A percentile compares a stretch with the other conserved stretches of the same genome.
These are phyloP conservation scores for Lumbricus terrestris DNA, from an alignment of 2,888 invertebrate genomes.

Conservation along the genomic window DNA sequence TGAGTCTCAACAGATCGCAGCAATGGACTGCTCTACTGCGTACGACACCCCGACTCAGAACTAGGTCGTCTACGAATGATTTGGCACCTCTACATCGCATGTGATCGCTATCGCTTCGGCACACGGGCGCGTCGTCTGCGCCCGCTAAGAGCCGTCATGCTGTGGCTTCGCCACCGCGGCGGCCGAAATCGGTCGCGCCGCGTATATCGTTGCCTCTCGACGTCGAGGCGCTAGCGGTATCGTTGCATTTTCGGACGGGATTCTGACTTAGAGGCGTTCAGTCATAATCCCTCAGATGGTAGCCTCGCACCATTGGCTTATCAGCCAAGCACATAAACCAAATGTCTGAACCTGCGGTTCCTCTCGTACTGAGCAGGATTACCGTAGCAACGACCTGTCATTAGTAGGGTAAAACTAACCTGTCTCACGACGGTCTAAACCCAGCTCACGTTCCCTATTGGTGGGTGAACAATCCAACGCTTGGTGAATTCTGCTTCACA, in stretches of 20 bases:
- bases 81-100: conserved; percentile 64
- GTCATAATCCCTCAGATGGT: conserved; percentile 65
- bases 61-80: conserved; percentile 68
- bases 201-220: conserved; percentile 59
- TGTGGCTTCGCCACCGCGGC: conserved; percentile 34
- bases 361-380: conserved; percentile 49
- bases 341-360: conserved; percentile 68
- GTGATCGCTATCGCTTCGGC: conserved; percentile 48
- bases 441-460: conserved; percentile 61
- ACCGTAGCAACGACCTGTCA: conserved; percentile 53
- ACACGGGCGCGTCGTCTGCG: conserved; percentile 33
- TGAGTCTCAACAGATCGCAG: conserved; percentile 62
- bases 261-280: conserved; percentile 64
- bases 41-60: conserved; percentile 68
- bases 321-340: conserved; percentile 65
- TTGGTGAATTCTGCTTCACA: conserved; percentile 72
- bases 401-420: conserved; percentile 67
- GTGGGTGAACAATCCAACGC: conserved; percentile 74
- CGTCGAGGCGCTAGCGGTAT: conserved; percentile 39
- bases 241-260: conserved; percentile 61
- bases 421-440: conserved; percentile 70
- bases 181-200: conserved; percentile 29
- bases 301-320: conserved; percentile 60
- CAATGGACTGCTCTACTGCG: conserved; percentile 68
- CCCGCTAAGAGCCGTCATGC: conserved; percentile 29